Evolutionary conservation across 2,113 vertebrate species (phyloP).

Genomic region (Formicarius rufipectus): DNA sequence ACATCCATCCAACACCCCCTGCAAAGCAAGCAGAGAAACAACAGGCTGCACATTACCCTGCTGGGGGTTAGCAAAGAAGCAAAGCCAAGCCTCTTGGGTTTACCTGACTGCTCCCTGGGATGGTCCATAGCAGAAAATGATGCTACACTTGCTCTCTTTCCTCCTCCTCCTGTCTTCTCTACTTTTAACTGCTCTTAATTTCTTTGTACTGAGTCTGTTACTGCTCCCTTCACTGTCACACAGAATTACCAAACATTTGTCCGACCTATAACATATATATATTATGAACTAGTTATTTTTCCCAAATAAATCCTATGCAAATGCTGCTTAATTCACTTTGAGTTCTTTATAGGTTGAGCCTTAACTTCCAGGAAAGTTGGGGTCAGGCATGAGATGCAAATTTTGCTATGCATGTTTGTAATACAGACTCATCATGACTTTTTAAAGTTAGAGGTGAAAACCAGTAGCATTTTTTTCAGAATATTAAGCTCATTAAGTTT

Average conservation of each 20-base stretch:
- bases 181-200: constrained; percentile 78
- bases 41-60: background rate
- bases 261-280: background rate
- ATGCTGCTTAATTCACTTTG: background rate
- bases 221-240: constrained; percentile 77
- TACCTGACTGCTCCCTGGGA: constrained; percentile 78
- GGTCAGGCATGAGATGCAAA: background rate
- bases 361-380: background rate
- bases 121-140: constrained; percentile 76
- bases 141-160: constrained; percentile 78
- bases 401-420: background rate
- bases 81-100: background rate
- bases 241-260: constrained; percentile 43
- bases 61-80: background rate
- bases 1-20: constrained; percentile 98
- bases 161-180: constrained; percentile 77
- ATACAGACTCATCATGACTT: background rate
- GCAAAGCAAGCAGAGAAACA: background rate
- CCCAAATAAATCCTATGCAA: background rate
- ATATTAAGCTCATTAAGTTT: background rate
- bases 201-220: constrained; percentile 76
- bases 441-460: background rate
- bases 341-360: background rate
- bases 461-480: background rate
- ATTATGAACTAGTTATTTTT: background rate